Base-by-base conservation (phyloP, 1,140 invertebrate genomes). In the Aethina tumida region DNA sequence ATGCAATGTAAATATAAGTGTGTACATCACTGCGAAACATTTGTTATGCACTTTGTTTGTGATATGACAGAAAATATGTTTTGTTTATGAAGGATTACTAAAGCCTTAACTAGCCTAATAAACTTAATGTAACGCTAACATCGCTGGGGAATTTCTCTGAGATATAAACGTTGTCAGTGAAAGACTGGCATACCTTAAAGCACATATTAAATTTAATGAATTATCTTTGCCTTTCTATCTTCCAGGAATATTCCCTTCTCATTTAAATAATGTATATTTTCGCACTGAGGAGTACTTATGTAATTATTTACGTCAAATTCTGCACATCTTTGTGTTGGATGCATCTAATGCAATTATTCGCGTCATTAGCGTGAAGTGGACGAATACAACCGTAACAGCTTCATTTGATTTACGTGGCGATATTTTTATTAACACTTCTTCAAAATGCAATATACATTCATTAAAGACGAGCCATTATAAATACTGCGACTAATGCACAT, bases 201-300 rank as follows among this genome's bases (percentile, higher is more conserved):
- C 28, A 41, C 24, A 37, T 35, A 42, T 42, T 42, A 42, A 42
- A 42, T 42, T 42, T 42, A 42, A 42, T 42, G 40, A 42, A 41
- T 41, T 41, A 34, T 41, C 29, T 41, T 18, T 18, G 24, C 30
- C 20, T 41, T 32, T 25, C 27, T 41, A 24, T 42, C 40, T 42
- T 42, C 31, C 33, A 36, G 40, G 37, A 36, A 37, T 42, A 24
- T 41, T 39, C 32, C 37, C n/a, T n/a, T 26, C 14, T 13, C 2
- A 13, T 26, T 26, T 26, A 10, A 26, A 26, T 26, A 26, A 26
- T 26, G n/a, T 26, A 26, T 26, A 5, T 26, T 3, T 26, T 5
- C 14, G 2, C 14, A 26, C 14, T 13, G 5, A 5, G n/a, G n/a
- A 26, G 13, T 26, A 26, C 24, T 13, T 10, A 13, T 26, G 13